Evolutionary conservation across 2,113 vertebrate genomes (phyloP), one percentile per base, ranked within the genome.

Genomic region (Copsychus sechellarum): DNA sequence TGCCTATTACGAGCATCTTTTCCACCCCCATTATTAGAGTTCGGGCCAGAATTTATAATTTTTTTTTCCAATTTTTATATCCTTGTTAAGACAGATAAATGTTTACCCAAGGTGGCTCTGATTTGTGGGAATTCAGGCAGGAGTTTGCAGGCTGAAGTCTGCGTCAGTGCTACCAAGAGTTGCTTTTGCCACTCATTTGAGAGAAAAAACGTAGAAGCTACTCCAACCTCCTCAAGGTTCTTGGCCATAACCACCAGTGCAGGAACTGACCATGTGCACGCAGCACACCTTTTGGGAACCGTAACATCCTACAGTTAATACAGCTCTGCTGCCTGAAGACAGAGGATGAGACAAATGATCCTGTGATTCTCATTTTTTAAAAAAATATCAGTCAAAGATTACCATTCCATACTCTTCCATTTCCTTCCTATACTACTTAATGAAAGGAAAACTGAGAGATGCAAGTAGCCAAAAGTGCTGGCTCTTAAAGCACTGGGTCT

Each of bases 151-250:
- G 33, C 61, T 72, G 42, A 65, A 85, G 36, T 45, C 33, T 80
- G 18, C 0, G 0, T 73, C 56, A 28, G 36, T 70, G 38, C 53
- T n/a, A 21, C 33, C 4, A 2, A 23, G 51, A 62, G 28, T 42
- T 86, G 62, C 17, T 84, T 91, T 48, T 91, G 61, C 61, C 56
- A 25, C 26, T 56, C 56, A 53, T 24, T 79, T 43, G 43, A 81
- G 12, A 54, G 54, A 47, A 80, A 29, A 62, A 79, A 48, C 8
- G 36, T 34, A 53, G 40, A 43, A 88, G 18, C 22, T 92, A 13
- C 67, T 57, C 33, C n/a, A 61, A 72, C 58, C 34, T 86, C 15
- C 22, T 64, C 3, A 34, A 12, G 8, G 25, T 34, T 86, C 65
- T 82, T 80, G 54, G 66, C 29, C 34, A 70, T 36, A 72, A 12